Conservation (phyloP, 2,113 vertebrate species). For the Zosterops pallidus region DNA sequence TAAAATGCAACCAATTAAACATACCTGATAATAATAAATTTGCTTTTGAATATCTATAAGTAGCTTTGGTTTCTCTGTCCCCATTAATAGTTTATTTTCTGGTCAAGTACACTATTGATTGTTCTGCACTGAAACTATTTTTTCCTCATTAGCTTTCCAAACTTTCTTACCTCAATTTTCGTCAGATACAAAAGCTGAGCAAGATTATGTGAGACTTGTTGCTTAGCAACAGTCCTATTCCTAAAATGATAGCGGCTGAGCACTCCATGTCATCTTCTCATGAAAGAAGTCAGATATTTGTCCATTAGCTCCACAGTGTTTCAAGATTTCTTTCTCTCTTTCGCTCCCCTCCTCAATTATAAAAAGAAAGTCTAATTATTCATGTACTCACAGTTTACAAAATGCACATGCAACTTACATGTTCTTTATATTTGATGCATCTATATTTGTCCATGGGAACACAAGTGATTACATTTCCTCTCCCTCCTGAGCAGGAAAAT, state of each 20-base stretch:
- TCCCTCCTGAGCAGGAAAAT: not conserved
- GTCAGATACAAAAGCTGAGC: constrained; percentile 59
- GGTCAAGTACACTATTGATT: constrained; percentile 71
- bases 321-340: not conserved
- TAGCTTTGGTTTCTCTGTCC: constrained; percentile 32
- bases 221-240: constrained; percentile 72
- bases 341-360: fast-evolving
- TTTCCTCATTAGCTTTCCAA: constrained; percentile 75
- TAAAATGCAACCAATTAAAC: constrained; percentile 48
- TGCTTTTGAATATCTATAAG: constrained; percentile 53
- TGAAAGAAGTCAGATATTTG: constrained; percentile 11
- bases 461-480: not conserved
- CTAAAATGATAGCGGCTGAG: constrained; percentile 34
- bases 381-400: not conserved
- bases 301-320: not conserved
- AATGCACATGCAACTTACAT: not conserved
- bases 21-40: constrained; percentile 57
- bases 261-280: not conserved
- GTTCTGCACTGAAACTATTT: constrained; percentile 62
- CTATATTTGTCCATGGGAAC: not conserved
- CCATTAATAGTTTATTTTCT: constrained; percentile 73
- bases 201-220: constrained; percentile 69
- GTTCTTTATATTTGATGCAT: not conserved
- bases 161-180: constrained; percentile 73
- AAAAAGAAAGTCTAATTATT: not conserved